Conservation (phyloP, 2,888 invertebrate genomes). For the Campoplex nolae region DNA sequence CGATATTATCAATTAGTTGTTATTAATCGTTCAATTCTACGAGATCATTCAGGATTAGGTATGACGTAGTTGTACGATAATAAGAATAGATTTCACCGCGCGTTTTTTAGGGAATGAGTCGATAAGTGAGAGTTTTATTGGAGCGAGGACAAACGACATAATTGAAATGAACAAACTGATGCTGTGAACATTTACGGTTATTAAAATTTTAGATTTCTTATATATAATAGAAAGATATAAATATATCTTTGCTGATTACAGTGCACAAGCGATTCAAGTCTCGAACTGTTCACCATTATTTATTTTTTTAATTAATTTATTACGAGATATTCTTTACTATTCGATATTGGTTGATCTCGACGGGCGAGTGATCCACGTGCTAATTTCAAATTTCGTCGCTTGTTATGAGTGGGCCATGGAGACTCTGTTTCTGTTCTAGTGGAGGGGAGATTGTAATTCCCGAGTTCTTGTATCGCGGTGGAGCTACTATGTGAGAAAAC, state of each 20-base stretch:
- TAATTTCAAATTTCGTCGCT: background rate
- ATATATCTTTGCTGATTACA: constrained; percentile 66
- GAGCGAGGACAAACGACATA: constrained; percentile 63
- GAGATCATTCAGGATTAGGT: constrained; percentile 48
- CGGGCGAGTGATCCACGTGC: background rate
- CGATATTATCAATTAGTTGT: constrained; percentile 67
- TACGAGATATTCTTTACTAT: constrained; percentile 26
- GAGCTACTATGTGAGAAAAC: constrained; percentile 54
- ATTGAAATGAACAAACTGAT: constrained; percentile 72
- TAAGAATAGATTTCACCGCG: constrained; percentile 44
- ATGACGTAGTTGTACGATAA: constrained; percentile 19
- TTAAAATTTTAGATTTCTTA: constrained; percentile 74
- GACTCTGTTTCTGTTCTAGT: constrained; percentile 16
- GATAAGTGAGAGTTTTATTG: constrained; percentile 1
- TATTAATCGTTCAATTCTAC: constrained; percentile 39
- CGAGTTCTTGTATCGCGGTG: constrained; percentile 71
- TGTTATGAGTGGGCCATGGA: background rate
- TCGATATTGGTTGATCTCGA: background rate
- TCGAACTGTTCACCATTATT: constrained; percentile 74
- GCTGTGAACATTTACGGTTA: constrained; percentile 75
- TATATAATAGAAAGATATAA: constrained; percentile 70
- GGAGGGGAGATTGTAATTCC: constrained; percentile 64
- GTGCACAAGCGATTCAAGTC: constrained; percentile 74
- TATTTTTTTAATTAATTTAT: constrained; percentile 57
- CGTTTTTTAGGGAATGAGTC: constrained; percentile 46